A percentile compares a stretch with the other conserved stretches of the same genome.
Conservation (phyloP, 1,140 invertebrate genomes). For the Tyrophagus putrescentiae region DNA sequence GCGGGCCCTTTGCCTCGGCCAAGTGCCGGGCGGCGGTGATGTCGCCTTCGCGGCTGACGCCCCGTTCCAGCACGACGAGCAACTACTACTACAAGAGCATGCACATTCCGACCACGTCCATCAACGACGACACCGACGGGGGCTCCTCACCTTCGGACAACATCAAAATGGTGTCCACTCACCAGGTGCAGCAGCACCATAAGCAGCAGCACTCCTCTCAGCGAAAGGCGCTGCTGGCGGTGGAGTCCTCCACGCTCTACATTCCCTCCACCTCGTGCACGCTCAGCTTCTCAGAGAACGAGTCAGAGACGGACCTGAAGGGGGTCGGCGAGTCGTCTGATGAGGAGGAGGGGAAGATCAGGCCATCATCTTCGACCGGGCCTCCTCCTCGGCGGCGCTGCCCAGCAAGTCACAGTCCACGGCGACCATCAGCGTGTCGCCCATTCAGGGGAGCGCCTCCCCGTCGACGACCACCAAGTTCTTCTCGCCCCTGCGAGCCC, state of each 20-base stretch:
- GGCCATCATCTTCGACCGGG: too few relatives aligned
- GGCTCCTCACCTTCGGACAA: neutral
- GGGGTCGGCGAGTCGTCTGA: neutral
- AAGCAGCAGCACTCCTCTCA: constrained; percentile 3
- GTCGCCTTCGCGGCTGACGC: neutral
- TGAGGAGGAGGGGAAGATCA: too few relatives aligned
- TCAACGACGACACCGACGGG: constrained; percentile 8
- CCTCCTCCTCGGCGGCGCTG: neutral
- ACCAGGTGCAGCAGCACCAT: neutral
- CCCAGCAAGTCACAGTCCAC: neutral
- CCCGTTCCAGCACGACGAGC: neutral
- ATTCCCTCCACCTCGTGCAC: constrained; percentile 5
- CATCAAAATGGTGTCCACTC: neutral
- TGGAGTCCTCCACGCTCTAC: neutral
- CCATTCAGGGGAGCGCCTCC: neutral
- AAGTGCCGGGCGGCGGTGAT: neutral
- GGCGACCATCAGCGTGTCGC: neutral
- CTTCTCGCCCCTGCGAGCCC: neutral
- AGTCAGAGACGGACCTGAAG: too few relatives aligned
- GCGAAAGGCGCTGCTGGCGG: neutral
- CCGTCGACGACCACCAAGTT: neutral
- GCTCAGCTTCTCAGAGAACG: neutral
- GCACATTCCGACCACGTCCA: neutral
- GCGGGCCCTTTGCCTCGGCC: neutral
- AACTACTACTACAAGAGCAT: constrained; percentile 10